Evolutionary conservation across 2,797 vertebrate genomes (phyloP).

Genomic region (Sebastes goodei): DNA sequence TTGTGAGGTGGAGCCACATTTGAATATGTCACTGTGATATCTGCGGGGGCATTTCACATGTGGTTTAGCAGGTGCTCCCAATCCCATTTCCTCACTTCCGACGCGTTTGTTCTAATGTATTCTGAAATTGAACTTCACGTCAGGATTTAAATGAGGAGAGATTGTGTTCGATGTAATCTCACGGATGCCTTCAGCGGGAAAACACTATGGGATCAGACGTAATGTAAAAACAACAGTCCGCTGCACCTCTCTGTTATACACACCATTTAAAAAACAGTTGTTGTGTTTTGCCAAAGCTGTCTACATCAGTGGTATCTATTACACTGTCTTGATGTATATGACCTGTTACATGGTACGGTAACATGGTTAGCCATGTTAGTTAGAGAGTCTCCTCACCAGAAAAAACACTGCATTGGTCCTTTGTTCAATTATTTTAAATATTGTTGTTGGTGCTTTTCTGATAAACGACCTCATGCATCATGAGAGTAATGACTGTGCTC

Average conservation of each 20-base stretch:
- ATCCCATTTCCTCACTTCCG: conserved; percentile 8
- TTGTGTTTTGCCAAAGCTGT: background rate
- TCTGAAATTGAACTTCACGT: conserved; percentile 2
- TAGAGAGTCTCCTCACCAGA: background rate
- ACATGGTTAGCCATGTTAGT: background rate
- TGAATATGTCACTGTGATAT: conserved; percentile 35
- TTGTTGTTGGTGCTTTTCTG: background rate
- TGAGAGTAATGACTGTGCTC: background rate
- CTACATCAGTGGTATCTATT: background rate
- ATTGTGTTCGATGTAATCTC: conserved; percentile 21
- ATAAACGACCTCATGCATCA: background rate
- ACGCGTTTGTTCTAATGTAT: background rate
- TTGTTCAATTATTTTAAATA: background rate
- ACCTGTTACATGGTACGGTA: background rate
- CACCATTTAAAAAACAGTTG: background rate
- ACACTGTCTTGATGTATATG: background rate
- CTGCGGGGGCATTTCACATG: conserved; percentile 12
- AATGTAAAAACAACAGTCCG: background rate
- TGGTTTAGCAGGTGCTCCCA: background rate
- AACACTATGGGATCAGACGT: background rate
- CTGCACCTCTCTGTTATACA: background rate
- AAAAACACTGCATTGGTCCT: background rate
- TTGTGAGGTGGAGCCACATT: background rate
- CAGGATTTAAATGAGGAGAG: conserved; percentile 18
- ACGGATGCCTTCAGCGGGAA: background rate